Evolutionary conservation across 2,888 invertebrate genomes (phyloP).

Genomic region (Meganola albula): DNA sequence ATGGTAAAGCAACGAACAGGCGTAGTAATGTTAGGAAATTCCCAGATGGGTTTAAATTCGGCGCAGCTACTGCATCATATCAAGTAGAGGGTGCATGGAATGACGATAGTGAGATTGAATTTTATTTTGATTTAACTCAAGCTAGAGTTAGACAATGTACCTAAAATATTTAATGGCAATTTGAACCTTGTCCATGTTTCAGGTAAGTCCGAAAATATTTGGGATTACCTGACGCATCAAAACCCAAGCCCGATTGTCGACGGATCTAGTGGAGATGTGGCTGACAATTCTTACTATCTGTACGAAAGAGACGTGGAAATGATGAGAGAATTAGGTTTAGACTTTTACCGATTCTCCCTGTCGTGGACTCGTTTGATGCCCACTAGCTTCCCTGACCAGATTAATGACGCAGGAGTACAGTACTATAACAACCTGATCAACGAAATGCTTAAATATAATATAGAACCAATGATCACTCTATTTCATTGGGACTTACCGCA

Average conservation of each 20-base stretch:
- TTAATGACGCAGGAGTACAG: conserved; percentile 67
- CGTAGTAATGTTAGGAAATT: too few species aligned
- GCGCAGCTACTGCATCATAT: too few species aligned
- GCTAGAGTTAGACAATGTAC: too few species aligned
- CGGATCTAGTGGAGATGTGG: conserved; percentile 75
- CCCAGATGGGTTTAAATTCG: too few species aligned
- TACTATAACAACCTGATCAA: conserved; percentile 69
- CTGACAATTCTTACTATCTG: conserved; percentile 78
- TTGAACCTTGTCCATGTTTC: too few species aligned
- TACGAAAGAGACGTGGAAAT: conserved; percentile 74
- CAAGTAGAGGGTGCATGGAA: too few species aligned
- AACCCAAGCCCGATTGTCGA: conserved; percentile 65
- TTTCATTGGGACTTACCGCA: conserved; percentile 75
- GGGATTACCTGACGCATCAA: conserved; percentile 78
- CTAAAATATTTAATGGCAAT: too few species aligned
- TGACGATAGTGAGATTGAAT: too few species aligned
- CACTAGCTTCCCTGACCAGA: conserved; percentile 66
- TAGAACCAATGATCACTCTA: conserved; percentile 77
- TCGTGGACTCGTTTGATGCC: conserved; percentile 82
- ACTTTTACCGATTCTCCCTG: conserved; percentile 77
- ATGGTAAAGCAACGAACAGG: too few species aligned
- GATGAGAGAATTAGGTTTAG: conserved; percentile 57
- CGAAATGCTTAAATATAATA: conserved; percentile 74
- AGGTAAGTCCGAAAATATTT: conserved; percentile 78
- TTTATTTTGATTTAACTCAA: too few species aligned